These are phyloP conservation scores for Cabera pusaria DNA, from an alignment of 2,888 invertebrate genomes.

Conservation along the genomic window DNA sequence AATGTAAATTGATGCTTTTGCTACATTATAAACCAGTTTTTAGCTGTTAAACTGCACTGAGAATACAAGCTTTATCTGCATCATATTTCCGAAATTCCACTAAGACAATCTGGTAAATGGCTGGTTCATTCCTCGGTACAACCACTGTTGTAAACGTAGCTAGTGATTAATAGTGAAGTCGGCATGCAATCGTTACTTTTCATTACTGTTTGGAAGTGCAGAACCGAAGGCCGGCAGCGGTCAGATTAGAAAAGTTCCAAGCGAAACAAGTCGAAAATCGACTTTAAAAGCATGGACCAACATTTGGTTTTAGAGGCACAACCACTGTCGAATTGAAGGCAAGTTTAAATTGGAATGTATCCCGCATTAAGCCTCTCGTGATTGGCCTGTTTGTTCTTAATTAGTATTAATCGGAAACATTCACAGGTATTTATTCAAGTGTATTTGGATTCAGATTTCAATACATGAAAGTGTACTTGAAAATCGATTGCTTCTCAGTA, in stretches of 20 bases:
- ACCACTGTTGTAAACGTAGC: constrained; percentile 40
- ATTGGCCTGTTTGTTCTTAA: constrained; percentile 82
- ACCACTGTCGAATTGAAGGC: constrained; percentile 69
- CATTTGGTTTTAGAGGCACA: constrained; percentile 79
- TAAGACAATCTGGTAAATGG: constrained; percentile 15
- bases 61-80: too few species aligned
- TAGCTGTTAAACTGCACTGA: too few species aligned
- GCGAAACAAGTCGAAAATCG: constrained; percentile 77
- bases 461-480: too few species aligned
- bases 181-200: constrained; percentile 82
- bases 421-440: constrained; percentile 52
- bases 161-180: constrained; percentile 77
- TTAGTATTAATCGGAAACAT: constrained; percentile 79
- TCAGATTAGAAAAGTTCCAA: constrained; percentile 81
- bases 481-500: too few species aligned
- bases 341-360: constrained; percentile 83
- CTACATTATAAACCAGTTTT: too few species aligned
- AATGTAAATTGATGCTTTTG: too few species aligned
- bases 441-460: too few species aligned
- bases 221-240: constrained; percentile 68
- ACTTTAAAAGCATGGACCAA: constrained; percentile 78
- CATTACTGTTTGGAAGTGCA: constrained; percentile 81
- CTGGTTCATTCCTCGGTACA: constrained; percentile 23
- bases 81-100: neutral
- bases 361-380: constrained; percentile 80